Evolutionary conservation across 2,888 invertebrate species (phyloP).

Genomic region (Phytoseiulus persimilis): DNA sequence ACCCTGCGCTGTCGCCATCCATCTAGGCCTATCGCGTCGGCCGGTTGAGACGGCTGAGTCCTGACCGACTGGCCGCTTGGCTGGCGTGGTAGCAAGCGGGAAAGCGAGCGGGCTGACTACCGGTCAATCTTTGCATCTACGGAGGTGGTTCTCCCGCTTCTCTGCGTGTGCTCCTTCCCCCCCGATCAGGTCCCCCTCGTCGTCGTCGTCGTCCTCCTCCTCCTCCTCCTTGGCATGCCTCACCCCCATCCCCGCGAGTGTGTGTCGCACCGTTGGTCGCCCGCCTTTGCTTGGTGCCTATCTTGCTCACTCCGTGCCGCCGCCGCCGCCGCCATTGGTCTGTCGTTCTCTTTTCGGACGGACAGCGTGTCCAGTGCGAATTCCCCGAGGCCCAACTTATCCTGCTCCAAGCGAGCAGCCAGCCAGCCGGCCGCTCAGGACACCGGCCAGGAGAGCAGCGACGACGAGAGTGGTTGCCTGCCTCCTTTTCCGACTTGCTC

Average conservation of each 20-base stretch:
- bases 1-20: conserved; percentile 36
- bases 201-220: too few relatives aligned
- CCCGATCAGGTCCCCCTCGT: not conserved
- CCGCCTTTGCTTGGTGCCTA: not conserved
- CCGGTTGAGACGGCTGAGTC: conserved; percentile 26
- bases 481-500: not conserved
- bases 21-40: conserved; percentile 38
- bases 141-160: conserved; percentile 30
- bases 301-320: not conserved
- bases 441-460: conserved; percentile 17
- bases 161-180: not conserved
- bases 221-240: not conserved
- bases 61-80: not conserved
- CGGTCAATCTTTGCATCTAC: conserved; percentile 38
- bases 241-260: not conserved
- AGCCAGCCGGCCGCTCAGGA: not conserved
- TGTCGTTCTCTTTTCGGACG: conserved; percentile 5
- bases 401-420: not conserved
- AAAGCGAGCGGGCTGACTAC: not conserved
- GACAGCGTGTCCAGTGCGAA: conserved; percentile 9
- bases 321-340: not conserved
- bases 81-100: not conserved
- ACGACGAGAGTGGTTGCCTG: not conserved
- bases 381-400: conserved; percentile 39
- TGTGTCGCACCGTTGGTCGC: not conserved